Conservation (phyloP, 2,888 invertebrate species). For the Eutolmus rufibarbis region DNA sequence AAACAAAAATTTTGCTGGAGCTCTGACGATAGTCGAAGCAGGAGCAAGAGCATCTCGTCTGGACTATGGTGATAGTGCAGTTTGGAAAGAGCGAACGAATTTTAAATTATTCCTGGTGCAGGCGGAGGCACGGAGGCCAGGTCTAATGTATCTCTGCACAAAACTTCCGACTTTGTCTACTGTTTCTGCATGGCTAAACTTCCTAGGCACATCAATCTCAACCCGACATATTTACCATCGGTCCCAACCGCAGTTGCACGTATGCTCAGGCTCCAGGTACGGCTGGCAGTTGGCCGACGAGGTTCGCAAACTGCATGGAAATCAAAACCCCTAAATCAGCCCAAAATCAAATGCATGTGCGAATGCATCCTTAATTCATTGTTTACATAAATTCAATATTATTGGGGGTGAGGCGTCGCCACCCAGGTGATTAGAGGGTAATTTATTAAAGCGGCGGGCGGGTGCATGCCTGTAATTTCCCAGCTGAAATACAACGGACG, state of each 20-base stretch:
- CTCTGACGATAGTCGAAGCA: neutral
- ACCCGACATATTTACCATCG: neutral
- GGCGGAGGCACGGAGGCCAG: neutral
- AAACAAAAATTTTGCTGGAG: neutral
- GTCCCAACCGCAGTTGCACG: neutral
- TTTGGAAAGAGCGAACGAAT: neutral
- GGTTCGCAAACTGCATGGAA: neutral
- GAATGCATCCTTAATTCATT: slow-evolving; percentile 14
- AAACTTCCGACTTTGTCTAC: neutral
- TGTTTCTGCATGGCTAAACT: neutral
- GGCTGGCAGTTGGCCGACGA: neutral
- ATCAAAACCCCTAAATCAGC: slow-evolving; percentile 24
- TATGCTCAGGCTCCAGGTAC: neutral
- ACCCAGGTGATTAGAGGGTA: slow-evolving; percentile 7
- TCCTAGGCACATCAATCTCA: neutral
- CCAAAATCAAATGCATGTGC: slow-evolving; percentile 6
- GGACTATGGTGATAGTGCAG: neutral
- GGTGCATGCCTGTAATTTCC: slow-evolving; percentile 30
- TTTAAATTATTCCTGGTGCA: neutral
- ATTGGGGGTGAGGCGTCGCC: neutral
- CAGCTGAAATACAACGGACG: slow-evolving; percentile 6
- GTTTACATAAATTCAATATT: slow-evolving; percentile 38
- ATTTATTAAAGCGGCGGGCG: slow-evolving; percentile 19
- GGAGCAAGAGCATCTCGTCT: neutral
- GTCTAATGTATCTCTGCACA: neutral